Evolutionary conservation across 2,797 vertebrate genomes (phyloP).

Genomic region (Hybognathus amarus): DNA sequence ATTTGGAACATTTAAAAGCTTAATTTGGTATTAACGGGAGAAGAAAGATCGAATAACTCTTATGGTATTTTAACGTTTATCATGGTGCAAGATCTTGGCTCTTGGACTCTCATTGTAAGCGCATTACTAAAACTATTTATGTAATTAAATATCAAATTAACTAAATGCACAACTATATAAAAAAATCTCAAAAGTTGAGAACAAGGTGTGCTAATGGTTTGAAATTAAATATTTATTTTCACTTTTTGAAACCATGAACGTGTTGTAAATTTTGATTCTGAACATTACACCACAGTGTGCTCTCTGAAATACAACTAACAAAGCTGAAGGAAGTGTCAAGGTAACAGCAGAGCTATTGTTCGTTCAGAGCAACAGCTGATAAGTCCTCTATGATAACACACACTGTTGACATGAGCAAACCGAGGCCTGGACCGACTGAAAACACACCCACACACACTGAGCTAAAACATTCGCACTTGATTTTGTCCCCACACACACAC

Average conservation of each 20-base stretch:
- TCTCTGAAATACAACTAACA: background rate
- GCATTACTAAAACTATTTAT: background rate
- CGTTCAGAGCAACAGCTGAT: constrained; percentile 21
- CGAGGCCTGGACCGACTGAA: constrained; percentile 1
- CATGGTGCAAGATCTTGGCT: background rate
- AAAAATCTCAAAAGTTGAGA: background rate
- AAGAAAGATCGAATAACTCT: background rate
- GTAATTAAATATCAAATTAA: background rate
- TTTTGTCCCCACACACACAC: background rate
- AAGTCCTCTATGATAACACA: constrained; percentile 3
- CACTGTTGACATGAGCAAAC: constrained; percentile 23
- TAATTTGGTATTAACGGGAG: background rate
- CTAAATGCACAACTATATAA: background rate
- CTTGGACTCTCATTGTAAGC: no score
- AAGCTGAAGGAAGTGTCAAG: constrained; percentile 16
- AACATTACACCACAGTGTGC: background rate
- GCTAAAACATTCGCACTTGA: background rate
- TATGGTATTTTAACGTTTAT: background rate
- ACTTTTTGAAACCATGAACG: background rate
- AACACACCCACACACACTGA: constrained; percentile 11
- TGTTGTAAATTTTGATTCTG: background rate
- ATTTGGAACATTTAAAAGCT: background rate
- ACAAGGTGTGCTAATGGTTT: background rate
- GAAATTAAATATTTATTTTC: background rate
- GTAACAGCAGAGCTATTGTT: constrained; percentile 14